Evolutionary conservation across 2,888 invertebrate genomes (phyloP), one percentile per base, ranked within the genome.

Genomic region (Nomada hirtipes): DNA sequence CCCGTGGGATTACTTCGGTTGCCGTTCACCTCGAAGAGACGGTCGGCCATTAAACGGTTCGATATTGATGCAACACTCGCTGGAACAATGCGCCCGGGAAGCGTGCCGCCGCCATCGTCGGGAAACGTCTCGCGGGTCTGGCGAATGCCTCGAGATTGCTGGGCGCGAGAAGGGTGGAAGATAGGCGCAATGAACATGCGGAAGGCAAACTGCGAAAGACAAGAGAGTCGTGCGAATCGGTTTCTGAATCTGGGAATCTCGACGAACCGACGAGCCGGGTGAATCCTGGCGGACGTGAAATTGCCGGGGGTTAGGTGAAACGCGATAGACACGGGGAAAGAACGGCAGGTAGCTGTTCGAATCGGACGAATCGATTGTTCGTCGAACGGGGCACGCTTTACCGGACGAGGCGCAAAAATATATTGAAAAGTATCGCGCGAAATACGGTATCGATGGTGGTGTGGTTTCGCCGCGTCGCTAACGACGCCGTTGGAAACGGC

Each of bases 1-100:
- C 85, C 70, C 65, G 57, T 55, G 76, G 74, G 83, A 83, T 83
- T 82, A 73, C 85, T 79, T 42, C 52, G 68, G 29, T 70, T 55
- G 77, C 69, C 70, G 71, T 59, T 74, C 83, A 55, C 50, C 53
- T 67, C 65, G 59, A 52, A 23, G 55, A 79, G 70, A 79, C 83
- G 73, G 67, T 70, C 83, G 80, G 65, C 70, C 73, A 59, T 84
- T 84, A 84, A 79, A 71, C 15, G 76, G 36, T 26, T 63, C 82
- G 82, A 82, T 82, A 82, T 82, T 57, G 82, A 76, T 63, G 71
- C 81, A 75, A 74, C 72, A 47, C 64, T 55, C 44, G 61, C 23
- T 18, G 47, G 68, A 71, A 76, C 79, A 63, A 64, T 53, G 74
- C 36, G 44, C 29, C 50, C 57, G 47, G 70, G 61, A n/a, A 59